Conservation (phyloP, 2,888 invertebrate genomes). For the Diaperis boleti region DNA sequence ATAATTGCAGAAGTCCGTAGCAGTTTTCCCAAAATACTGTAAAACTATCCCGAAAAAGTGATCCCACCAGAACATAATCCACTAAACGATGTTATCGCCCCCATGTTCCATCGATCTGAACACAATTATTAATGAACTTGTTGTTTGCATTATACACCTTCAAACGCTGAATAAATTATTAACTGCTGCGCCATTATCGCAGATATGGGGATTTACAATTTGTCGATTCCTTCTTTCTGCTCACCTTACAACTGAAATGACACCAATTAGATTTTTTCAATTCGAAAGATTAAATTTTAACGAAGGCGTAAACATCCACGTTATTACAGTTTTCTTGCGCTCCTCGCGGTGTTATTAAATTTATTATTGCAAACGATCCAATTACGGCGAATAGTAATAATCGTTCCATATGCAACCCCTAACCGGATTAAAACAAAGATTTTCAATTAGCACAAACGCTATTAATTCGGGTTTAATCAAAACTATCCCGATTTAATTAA, state of each 20-base stretch:
- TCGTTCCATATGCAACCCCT: constrained; percentile 11
- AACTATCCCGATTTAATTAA: constrained; percentile 12
- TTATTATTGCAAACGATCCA: constrained; percentile 19
- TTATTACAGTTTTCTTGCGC: too few relatives aligned
- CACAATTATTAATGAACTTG: background rate
- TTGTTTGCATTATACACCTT: constrained; percentile 6
- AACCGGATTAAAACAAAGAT: constrained; percentile 21
- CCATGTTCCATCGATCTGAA: background rate
- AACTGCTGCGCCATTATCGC: background rate
- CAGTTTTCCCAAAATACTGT: too few relatives aligned
- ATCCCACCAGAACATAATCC: background rate
- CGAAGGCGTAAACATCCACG: background rate
- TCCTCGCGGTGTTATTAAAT: too few relatives aligned
- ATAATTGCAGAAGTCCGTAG: too few relatives aligned
- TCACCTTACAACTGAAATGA: background rate
- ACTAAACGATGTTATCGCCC: background rate
- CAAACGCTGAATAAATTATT: constrained; percentile 1
- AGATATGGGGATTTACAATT: constrained; percentile 1
- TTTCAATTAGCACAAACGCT: constrained; percentile 25
- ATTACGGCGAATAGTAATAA: constrained; percentile 19
- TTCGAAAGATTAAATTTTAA: constrained; percentile 6
- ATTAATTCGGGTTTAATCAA: constrained; percentile 24
- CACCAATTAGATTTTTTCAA: background rate
- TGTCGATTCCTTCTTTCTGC: too few relatives aligned
- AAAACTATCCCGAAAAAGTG: too few relatives aligned